phyloP scores from a whole-genome alignment of 2,797 vertebrate genomes.

The Lacerta viridis region DNA sequence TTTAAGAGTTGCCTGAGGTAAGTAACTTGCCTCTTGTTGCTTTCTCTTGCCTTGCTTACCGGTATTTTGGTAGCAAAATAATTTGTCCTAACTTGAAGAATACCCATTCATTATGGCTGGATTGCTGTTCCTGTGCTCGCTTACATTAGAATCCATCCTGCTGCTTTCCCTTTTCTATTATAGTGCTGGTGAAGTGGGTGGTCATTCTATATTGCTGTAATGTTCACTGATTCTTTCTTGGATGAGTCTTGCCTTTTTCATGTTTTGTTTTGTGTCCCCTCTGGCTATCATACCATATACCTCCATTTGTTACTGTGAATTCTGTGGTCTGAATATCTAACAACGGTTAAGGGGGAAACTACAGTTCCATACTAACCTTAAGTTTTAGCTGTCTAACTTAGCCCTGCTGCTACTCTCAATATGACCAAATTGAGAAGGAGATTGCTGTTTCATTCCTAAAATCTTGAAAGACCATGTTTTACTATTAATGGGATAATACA shows the following conservation, averaged over 20 bases:
- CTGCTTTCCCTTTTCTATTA: background rate
- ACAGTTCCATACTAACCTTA: background rate
- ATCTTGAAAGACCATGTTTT: background rate
- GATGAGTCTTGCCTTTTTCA: background rate
- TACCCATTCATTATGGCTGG: background rate
- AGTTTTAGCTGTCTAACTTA: background rate
- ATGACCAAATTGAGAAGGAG: background rate
- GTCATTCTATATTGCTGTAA: background rate
- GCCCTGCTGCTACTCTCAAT: background rate
- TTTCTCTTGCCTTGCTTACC: background rate
- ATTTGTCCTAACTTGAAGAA: constrained; percentile 1
- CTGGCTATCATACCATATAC: background rate
- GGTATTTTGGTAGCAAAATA: background rate
- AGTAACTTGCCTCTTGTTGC: background rate
- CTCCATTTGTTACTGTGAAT: background rate
- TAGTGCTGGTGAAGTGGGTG: background rate
- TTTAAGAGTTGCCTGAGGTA: constrained; percentile 10
- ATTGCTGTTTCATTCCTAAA: background rate
- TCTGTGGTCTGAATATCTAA: background rate
- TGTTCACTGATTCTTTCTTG: background rate
- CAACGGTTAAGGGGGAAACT: background rate
- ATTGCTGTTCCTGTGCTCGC: background rate
- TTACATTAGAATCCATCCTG: background rate
- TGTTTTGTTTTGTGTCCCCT: background rate
- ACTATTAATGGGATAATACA: background rate